phyloP scores from a whole-genome alignment of 2,888 invertebrate species.

The Monoplex corrugatus region DNA sequence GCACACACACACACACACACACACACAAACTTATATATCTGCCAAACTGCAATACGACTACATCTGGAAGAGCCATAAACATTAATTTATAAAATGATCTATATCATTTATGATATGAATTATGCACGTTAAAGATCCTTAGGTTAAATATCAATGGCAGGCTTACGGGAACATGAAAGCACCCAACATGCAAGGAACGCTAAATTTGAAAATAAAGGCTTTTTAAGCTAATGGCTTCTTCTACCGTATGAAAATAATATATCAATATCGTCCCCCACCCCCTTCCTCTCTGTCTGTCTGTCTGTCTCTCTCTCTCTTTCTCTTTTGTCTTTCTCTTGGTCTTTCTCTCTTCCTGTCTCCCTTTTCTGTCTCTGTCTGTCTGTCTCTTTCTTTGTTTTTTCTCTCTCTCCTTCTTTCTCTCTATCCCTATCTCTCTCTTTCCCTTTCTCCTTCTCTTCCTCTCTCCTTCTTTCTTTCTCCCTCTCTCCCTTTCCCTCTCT shows the following conservation, averaged over 20 bases:
- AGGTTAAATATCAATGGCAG: too few relatives aligned
- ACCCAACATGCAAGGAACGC: too few relatives aligned
- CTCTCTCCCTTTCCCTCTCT: neutral
- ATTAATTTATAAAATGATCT: too few relatives aligned
- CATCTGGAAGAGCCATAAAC: too few relatives aligned
- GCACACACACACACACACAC: neutral
- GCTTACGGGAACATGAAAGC: too few relatives aligned
- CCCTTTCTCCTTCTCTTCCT: neutral
- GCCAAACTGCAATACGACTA: too few relatives aligned
- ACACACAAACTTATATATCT: neutral
- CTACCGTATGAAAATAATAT: too few relatives aligned
- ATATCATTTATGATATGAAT: too few relatives aligned
- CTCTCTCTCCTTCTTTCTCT: neutral
- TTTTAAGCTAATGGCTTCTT: too few relatives aligned
- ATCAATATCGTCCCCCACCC: neutral
- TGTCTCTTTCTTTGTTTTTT: neutral
- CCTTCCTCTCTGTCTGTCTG: neutral
- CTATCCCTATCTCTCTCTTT: neutral
- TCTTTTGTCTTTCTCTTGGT: neutral
- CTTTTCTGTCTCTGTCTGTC: neutral
- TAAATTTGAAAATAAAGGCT: too few relatives aligned
- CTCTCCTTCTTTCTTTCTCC: neutral
- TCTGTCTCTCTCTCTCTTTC: slow-evolving; percentile 2
- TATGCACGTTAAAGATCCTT: too few relatives aligned
- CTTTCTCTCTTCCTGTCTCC: neutral